Percentiles rank a stretch among this genome's conserved stretches.
phyloP scores from a whole-genome alignment of 1,140 invertebrate genomes.

The Aleiodes sp. region DNA sequence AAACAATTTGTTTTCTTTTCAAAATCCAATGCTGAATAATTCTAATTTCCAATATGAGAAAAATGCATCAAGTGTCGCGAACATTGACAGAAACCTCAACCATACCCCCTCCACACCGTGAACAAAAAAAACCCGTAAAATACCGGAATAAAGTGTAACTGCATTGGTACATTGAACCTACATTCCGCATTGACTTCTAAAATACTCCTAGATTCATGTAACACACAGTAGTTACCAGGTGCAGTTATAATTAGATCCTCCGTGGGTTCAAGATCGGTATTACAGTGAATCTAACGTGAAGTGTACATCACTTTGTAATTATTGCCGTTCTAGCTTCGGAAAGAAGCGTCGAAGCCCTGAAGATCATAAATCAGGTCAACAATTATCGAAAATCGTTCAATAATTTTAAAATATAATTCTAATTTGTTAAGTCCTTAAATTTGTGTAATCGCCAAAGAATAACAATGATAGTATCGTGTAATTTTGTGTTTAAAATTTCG shows the following conservation, averaged over 20 bases:
- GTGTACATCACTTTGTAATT: not conserved
- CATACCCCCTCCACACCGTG: not conserved
- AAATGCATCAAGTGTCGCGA: too few relatives aligned
- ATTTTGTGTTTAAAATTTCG: constrained; percentile 30
- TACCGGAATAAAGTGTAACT: not conserved
- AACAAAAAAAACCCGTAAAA: not conserved
- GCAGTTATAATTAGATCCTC: constrained; percentile 36
- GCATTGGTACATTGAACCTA: constrained; percentile 1
- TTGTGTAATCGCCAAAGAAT: too few relatives aligned
- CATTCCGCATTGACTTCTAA: not conserved
- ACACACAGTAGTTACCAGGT: constrained; percentile 26
- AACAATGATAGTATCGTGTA: not conserved
- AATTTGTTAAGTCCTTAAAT: too few relatives aligned
- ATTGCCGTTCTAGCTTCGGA: constrained; percentile 29
- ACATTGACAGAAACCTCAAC: too few relatives aligned
- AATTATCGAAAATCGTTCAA: too few relatives aligned
- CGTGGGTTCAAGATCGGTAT: constrained; percentile 33
- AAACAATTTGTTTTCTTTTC: too few relatives aligned
- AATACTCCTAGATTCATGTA: not conserved
- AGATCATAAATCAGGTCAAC: constrained; percentile 19
- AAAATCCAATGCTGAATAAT: too few relatives aligned
- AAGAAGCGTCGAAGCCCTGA: too few relatives aligned
- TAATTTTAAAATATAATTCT: too few relatives aligned
- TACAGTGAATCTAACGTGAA: not conserved
- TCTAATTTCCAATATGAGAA: too few relatives aligned